These are phyloP conservation scores for Drosophila pachea DNA, from an alignment of 1,140 invertebrate genomes.

Conservation along the genomic window DNA sequence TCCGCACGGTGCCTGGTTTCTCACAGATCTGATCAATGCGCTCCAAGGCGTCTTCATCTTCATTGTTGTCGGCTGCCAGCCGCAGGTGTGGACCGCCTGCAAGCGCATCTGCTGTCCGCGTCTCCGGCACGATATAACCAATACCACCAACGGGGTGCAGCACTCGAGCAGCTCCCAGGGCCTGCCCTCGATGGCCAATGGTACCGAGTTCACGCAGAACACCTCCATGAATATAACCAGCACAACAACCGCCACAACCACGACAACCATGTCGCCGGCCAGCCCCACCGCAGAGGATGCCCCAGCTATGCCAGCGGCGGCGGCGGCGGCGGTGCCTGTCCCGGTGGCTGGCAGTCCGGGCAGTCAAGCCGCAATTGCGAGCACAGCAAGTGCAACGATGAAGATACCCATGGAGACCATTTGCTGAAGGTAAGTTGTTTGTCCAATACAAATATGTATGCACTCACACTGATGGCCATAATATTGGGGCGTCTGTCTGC, in stretches of 20 bases:
- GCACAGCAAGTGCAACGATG: conserved; percentile 12
- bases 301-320: not conserved
- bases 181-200: conserved; percentile 85
- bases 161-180: conserved; percentile 86
- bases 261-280: conserved; percentile 7
- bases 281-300: not conserved
- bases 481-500: not conserved
- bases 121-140: conserved; percentile 80
- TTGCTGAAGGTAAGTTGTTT: conserved; percentile 73
- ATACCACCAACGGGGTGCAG: conserved; percentile 81
- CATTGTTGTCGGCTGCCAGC: conserved; percentile 91
- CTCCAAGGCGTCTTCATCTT: conserved; percentile 94
- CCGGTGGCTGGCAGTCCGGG: not conserved
- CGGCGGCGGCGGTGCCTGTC: too few species aligned
- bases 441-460: not conserved
- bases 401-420: conserved; percentile 81
- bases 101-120: conserved; percentile 83
- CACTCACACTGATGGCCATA: not conserved
- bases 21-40: conserved; percentile 89
- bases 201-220: conserved; percentile 83
- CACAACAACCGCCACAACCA: conserved; percentile 34
- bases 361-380: not conserved
- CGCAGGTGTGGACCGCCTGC: conserved; percentile 86
- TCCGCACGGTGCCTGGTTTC: conserved; percentile 87
- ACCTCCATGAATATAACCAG: conserved; percentile 82